Evolutionary conservation across 2,113 vertebrate genomes (phyloP), one percentile per base, ranked within the genome.

Genomic region (Scomber scombrus): DNA sequence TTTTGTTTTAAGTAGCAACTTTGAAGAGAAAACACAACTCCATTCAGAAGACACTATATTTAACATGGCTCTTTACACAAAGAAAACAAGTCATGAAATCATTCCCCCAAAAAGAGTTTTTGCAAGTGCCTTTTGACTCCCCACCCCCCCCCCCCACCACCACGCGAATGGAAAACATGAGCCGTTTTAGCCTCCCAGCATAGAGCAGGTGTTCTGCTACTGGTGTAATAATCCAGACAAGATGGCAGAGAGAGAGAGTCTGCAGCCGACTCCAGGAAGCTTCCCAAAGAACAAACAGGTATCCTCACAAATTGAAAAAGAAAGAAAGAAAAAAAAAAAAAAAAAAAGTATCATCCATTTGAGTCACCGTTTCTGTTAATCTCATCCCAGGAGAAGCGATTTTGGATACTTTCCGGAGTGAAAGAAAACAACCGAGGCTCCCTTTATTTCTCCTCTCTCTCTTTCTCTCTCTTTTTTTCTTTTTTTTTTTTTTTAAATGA

Each of bases 21-120:
- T 26, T 85, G 75, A 91, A 94, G 89, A 92, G 89, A 87, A 88
- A 93, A 95, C 94, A 94, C 94, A 93, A 91, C 91, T 92, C 89
- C 88, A 93, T 93, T 90, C 88, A 92, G 89, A 93, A 93, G 92
- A 95, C 92, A 93, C 92, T 89, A 93, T 94, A 93, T 90, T 91
- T 86, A 92, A 93, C 93, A 95, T 94, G 94, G 92, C 94, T 95
- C 94, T 94, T 94, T 95, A 95, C 93, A 95, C 90, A 93, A 94
- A 94, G 84, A 89, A 89, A 93, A 91, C 88, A 90, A 92, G 82
- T 92, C 82, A 84, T 82, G 56, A 88, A 92, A 89, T 91, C 80
- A 85, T 87, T 89, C 81, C 81, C 52, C 23, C 23, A 26, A 63
- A 61, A 81, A 82, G 68, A 85, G 86, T 90, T 92, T 26, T 84